Base-by-base conservation (phyloP, 2,113 vertebrate species). In the Callipepla californica region DNA sequence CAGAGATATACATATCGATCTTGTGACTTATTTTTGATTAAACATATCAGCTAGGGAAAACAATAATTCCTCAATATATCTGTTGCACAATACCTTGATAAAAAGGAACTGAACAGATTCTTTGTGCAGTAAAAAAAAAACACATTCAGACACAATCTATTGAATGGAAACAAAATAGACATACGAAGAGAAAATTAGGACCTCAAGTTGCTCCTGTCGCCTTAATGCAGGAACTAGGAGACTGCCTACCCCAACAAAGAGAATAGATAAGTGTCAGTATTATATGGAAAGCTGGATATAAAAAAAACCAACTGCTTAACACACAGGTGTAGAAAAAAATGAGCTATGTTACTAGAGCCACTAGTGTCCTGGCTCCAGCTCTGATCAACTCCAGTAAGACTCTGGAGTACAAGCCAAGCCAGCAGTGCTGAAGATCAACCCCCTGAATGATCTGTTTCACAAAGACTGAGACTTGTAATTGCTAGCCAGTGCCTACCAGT, bases 131-230 rank as follows among this genome's bases (percentile, higher is more conserved):
- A 10, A 42, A 83, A 53, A 53, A 75, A 80, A 55, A 72, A 72
- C 28, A 80, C 9, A 82, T 72, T 59, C 42, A 50, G 53, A 34
- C 19, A 66, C 3, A 38, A 78, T 45, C 48, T 34, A 13, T 13
- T 53, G 34, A 80, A 84, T 51, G 42, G 63, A 85, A 93, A 74
- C 18, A 19, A 32, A 22, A 22, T 15, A 77, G 67, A 62, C 28
- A 23, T 20, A 62, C 0, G 4, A 81, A 59, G 45, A 22, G 14
- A 68, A n/a, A 81, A 78, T 11, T 74, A 40, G 40, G 40, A 84
- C 70, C 53, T 69, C 55, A 62, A 82, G 53, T 62, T 80, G 4
- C 80, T 92, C 89, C 75, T 89, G 50, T n/a, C 62, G 94, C 82
- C 50, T 81, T 85, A 44, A 1, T 80, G 59, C 58, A 95, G 58